Evolutionary conservation across 2,113 vertebrate species (phyloP).

Genomic region (Xiphias gladius): DNA sequence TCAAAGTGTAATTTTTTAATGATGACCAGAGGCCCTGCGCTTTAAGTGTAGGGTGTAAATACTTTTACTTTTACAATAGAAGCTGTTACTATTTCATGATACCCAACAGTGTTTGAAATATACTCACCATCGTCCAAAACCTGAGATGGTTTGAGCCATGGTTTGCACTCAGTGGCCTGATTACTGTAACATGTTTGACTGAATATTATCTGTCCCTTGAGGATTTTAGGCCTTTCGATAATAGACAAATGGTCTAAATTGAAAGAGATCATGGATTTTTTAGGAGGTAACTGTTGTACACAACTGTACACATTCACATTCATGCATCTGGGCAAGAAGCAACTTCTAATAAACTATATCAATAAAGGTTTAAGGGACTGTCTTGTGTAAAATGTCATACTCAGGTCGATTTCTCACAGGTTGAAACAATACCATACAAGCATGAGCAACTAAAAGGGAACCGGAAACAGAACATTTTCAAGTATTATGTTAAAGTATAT

Average conservation of each 20-base stretch:
- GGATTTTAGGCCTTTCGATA: conserved; percentile 20
- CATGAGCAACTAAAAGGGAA: not conserved
- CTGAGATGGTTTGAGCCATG: conserved; percentile 8
- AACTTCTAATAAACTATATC: not conserved
- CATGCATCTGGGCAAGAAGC: not conserved
- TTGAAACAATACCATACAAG: not conserved
- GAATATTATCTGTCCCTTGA: not conserved
- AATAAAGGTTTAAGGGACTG: not conserved
- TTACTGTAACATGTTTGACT: not conserved
- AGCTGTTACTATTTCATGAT: not conserved
- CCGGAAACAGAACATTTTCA: not conserved
- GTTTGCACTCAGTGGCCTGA: not conserved
- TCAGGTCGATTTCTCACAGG: not conserved
- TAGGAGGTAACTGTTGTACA: not conserved
- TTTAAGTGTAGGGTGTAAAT: not conserved
- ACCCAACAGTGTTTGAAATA: not conserved
- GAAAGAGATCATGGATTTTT: not conserved
- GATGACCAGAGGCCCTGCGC: conserved; percentile 1
- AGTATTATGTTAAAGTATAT: not conserved
- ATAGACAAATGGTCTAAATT: conserved; percentile 21
- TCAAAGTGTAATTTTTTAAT: conserved; percentile 37
- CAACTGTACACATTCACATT: not conserved
- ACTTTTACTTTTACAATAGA: not conserved
- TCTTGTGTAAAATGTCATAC: not conserved
- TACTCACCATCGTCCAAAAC: not conserved